A percentile compares a stretch with the other conserved stretches of the same genome.
These are phyloP conservation scores for Myoxocephalus aenaeus DNA, from an alignment of 2,797 vertebrate genomes.

Conservation along the genomic window DNA sequence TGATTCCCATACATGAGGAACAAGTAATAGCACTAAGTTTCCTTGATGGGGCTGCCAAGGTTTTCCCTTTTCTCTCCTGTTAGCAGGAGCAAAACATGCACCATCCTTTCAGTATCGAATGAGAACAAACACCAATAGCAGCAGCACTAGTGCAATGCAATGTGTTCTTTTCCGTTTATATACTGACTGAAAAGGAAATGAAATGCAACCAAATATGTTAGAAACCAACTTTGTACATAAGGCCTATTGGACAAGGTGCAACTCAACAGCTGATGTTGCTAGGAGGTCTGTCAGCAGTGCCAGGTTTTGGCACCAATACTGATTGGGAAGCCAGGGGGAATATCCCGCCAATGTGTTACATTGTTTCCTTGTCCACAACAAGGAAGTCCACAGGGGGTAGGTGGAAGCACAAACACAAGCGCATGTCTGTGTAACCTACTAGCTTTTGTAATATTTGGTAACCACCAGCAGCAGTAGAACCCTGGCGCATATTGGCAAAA, in stretches of 20 bases:
- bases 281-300: conserved; percentile 23
- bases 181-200: background rate
- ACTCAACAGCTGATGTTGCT: conserved; percentile 15
- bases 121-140: background rate
- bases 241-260: conserved; percentile 4
- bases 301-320: conserved; percentile 30
- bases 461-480: background rate
- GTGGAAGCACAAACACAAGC: conserved; percentile 7
- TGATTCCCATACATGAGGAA: conserved; percentile 11
- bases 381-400: background rate
- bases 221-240: background rate
- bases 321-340: conserved; percentile 13
- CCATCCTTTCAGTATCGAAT: background rate
- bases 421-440: background rate
- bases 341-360: conserved; percentile 22
- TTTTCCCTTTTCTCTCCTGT: background rate
- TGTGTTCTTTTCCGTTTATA: background rate
- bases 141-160: background rate
- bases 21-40: background rate
- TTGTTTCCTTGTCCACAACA: conserved; percentile 8
- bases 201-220: background rate
- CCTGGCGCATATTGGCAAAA: background rate
- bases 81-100: background rate
- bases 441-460: background rate
- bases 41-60: background rate